A percentile compares a stretch with the other conserved stretches of the same genome.
These are phyloP conservation scores for Anolis apletophallus DNA, from an alignment of 2,797 vertebrate genomes.

Conservation along the genomic window DNA sequence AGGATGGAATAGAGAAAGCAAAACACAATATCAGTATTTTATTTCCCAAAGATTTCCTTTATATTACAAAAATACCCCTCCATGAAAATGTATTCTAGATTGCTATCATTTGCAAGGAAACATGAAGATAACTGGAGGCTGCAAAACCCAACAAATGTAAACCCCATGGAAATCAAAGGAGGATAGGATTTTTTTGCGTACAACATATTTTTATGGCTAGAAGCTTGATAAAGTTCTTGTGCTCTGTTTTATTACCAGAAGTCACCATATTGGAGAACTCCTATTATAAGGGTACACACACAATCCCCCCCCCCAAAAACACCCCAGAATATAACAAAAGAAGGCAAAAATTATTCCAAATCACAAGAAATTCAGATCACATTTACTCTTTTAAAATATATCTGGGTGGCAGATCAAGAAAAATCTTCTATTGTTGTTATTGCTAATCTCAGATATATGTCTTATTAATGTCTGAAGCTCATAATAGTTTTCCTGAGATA, in stretches of 20 bases:
- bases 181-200: not conserved
- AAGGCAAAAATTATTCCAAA: not conserved
- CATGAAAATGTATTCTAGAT: not conserved
- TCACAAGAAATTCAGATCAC: not conserved
- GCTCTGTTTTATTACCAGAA: fast-evolving
- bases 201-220: conserved; percentile 32
- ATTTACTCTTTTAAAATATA: not conserved
- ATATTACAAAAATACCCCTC: not conserved
- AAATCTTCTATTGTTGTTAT: not conserved
- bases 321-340: not conserved
- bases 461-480: not conserved
- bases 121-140: not conserved
- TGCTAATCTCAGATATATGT: not conserved
- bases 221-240: not conserved
- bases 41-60: not conserved
- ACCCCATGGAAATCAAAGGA: conserved; percentile 18
- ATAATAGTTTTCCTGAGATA: not conserved
- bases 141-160: not conserved
- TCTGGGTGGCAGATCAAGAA: not conserved
- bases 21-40: conserved; percentile 1
- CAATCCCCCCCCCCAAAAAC: no score
- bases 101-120: conserved; percentile 20
- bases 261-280: not conserved
- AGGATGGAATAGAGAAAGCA: not conserved
- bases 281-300: not conserved